Percentiles rank a stretch among this genome's conserved stretches.
Evolutionary conservation across 2,113 vertebrate genomes (phyloP).

Genomic region (Rhombomys opimus): DNA sequence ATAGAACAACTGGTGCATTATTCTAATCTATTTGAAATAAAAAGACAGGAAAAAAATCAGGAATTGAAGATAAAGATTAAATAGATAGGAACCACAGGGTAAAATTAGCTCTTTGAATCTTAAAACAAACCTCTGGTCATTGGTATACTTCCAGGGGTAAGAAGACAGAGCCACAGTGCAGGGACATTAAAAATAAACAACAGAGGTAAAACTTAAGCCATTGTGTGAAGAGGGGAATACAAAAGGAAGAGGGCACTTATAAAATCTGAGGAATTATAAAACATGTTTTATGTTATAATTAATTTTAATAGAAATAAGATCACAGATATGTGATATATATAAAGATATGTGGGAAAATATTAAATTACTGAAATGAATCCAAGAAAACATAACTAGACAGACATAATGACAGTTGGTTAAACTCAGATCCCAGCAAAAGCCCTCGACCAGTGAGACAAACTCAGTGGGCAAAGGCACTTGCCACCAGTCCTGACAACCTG

Average conservation of each 20-base stretch:
- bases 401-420: not conserved
- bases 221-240: not conserved
- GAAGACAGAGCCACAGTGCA: not conserved
- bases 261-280: not conserved
- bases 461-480: not conserved
- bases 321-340: not conserved
- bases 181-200: not conserved
- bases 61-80: not conserved
- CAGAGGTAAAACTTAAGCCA: not conserved
- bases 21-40: not conserved
- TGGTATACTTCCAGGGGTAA: not conserved
- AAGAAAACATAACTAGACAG: not conserved
- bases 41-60: not conserved
- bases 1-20: not conserved
- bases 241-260: not conserved
- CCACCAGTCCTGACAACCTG: not conserved
- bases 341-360: not conserved
- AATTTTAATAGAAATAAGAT: not conserved
- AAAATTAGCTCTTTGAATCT: not conserved
- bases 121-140: not conserved
- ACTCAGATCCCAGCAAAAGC: not conserved
- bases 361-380: not conserved
- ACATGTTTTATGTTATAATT: not conserved
- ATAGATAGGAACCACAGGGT: not conserved
- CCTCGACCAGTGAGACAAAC: not conserved